Percentiles rank a stretch among this genome's conserved stretches.
phyloP scores from a whole-genome alignment of 2,113 vertebrate genomes.

The Myrmecophaga tridactyla region DNA sequence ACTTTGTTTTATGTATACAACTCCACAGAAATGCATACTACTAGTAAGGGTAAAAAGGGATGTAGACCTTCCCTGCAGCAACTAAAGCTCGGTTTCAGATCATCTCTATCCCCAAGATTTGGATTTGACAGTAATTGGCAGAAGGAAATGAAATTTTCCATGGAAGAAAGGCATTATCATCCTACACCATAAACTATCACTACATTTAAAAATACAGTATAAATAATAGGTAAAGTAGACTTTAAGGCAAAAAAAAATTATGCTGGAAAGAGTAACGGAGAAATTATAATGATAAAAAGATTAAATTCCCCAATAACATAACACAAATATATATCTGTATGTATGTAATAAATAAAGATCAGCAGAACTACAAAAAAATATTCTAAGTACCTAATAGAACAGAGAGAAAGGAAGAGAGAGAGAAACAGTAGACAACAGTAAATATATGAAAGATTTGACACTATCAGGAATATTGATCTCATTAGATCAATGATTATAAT shows the following conservation, averaged over 20 bases:
- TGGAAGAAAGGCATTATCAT: not conserved
- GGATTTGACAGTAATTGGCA: not conserved
- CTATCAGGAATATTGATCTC: not conserved
- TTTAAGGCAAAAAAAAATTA: not conserved
- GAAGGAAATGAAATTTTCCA: not conserved
- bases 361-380: not conserved
- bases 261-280: not conserved
- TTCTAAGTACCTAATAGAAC: not conserved
- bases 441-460: not conserved
- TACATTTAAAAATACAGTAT: not conserved
- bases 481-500: no score
- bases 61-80: not conserved
- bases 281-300: not conserved
- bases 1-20: no score
- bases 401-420: not conserved
- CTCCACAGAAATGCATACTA: no score
- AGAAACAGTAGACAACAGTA: not conserved
- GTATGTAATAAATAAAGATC: not conserved
- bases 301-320: not conserved
- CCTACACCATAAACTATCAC: not conserved
- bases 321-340: not conserved
- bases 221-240: not conserved
- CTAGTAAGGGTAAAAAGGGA: not conserved
- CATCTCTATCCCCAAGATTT: not conserved
- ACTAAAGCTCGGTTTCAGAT: not conserved